phyloP scores from a whole-genome alignment of 2,113 vertebrate genomes.

The Leucoraja erinaceus region DNA sequence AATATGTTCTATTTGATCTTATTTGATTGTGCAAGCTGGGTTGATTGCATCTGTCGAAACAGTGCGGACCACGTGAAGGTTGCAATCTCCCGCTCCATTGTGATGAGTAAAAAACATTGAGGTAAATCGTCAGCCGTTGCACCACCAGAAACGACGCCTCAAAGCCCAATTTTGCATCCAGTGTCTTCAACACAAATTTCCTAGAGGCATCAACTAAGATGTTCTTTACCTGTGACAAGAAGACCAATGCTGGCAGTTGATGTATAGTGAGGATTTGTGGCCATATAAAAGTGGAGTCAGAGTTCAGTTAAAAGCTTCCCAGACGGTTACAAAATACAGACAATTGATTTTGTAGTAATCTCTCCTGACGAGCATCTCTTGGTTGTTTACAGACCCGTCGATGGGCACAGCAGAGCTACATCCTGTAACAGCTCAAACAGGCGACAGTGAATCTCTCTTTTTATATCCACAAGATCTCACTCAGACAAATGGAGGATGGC shows the following conservation, averaged over 20 bases:
- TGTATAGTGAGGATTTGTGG: constrained; percentile 34
- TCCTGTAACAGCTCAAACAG: constrained; percentile 5
- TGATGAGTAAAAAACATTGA: too few relatives aligned
- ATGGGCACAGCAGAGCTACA: constrained; percentile 12
- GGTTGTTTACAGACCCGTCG: constrained; percentile 16
- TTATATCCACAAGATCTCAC: constrained; percentile 12
- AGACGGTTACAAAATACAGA: constrained; percentile 36
- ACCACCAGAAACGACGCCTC: too few relatives aligned
- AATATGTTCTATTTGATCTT: too few relatives aligned
- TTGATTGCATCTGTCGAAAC: too few relatives aligned
- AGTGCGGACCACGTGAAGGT: too few relatives aligned
- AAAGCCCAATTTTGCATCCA: too few relatives aligned
- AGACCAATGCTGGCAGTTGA: constrained; percentile 16
- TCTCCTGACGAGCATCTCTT: not conserved
- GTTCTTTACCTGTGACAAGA: constrained; percentile 22
- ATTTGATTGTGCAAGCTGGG: too few relatives aligned
- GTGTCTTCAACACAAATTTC: constrained; percentile 19
- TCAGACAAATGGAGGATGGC: not conserved
- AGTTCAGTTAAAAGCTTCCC: constrained; percentile 37
- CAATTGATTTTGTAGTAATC: constrained; percentile 38
- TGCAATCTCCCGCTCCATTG: too few relatives aligned
- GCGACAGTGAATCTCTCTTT: not conserved
- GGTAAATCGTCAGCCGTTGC: too few relatives aligned
- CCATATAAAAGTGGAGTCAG: constrained; percentile 32
- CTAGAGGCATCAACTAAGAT: not conserved